Evolutionary conservation across 1,140 invertebrate genomes (phyloP).

Genomic region (Heliothis subflexa): DNA sequence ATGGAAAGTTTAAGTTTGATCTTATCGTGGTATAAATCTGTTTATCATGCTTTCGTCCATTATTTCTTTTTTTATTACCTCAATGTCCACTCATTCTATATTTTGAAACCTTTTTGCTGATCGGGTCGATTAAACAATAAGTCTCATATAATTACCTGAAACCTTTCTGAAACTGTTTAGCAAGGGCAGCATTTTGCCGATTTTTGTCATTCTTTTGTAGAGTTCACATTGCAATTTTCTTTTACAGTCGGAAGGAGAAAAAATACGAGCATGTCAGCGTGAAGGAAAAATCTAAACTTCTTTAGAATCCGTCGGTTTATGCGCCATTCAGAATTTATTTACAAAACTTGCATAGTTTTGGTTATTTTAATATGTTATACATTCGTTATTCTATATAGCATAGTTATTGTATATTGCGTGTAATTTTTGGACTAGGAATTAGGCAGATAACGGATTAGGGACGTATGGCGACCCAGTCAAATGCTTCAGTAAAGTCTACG

Average conservation of each 20-base stretch:
- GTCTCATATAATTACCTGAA: no score
- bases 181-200: no score
- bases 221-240: no score
- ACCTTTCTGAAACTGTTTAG: no score
- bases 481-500: neutral
- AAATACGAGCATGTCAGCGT: constrained; percentile 58
- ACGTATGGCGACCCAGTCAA: neutral
- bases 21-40: no score
- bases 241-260: constrained; percentile 62
- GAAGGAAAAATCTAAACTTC: constrained; percentile 51
- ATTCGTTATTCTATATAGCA: neutral
- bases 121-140: no score
- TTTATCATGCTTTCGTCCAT: no score
- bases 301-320: neutral
- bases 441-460: neutral
- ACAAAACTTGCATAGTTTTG: neutral
- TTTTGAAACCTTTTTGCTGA: no score
- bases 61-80: no score
- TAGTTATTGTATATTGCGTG: neutral
- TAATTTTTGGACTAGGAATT: neutral
- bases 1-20: no score
- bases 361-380: neutral
- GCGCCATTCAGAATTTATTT: constrained; percentile 7
- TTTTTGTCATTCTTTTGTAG: no score
- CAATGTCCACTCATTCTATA: no score